phyloP scores from a whole-genome alignment of 2,888 invertebrate species.

The Meiosimyza decipiens region DNA sequence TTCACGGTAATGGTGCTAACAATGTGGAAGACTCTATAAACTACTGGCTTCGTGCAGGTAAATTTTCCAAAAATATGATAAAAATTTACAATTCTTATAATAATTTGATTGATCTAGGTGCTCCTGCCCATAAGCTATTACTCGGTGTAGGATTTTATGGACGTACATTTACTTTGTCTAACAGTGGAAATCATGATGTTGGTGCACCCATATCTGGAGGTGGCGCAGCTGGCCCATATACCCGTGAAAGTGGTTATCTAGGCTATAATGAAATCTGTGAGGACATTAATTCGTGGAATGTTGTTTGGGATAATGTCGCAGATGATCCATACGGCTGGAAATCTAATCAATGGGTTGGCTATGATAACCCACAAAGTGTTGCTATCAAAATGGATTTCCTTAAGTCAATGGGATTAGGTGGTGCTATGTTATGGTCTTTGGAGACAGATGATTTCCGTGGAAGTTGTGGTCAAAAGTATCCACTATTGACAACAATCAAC shows the following conservation, averaged over 20 bases:
- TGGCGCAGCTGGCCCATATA: constrained; percentile 71
- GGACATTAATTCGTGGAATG: not conserved
- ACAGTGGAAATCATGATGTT: constrained; percentile 50
- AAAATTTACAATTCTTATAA: not conserved
- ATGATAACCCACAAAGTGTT: constrained; percentile 71
- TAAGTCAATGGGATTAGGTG: constrained; percentile 68
- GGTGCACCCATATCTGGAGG: constrained; percentile 27
- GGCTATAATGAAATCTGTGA: constrained; percentile 78
- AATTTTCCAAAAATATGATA: not conserved
- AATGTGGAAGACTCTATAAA: constrained; percentile 87
- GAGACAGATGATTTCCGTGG: constrained; percentile 82
- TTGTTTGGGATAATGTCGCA: constrained; percentile 3
- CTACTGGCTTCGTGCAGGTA: constrained; percentile 84
- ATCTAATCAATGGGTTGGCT: constrained; percentile 75
- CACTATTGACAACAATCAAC: constrained; percentile 67
- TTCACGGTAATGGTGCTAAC: constrained; percentile 70
- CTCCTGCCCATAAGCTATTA: constrained; percentile 73
- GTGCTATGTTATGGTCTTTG: constrained; percentile 82
- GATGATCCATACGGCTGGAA: constrained; percentile 72
- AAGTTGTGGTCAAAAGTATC: constrained; percentile 71
- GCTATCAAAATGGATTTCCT: constrained; percentile 65
- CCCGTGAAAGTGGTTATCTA: constrained; percentile 72
- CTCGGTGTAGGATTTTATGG: constrained; percentile 80
- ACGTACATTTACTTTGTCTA: constrained; percentile 72
- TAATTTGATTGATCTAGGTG: constrained; percentile 61